These are phyloP conservation scores for Bradynema listronoti DNA, from an alignment of 1,140 invertebrate species.

Conservation along the genomic window DNA sequence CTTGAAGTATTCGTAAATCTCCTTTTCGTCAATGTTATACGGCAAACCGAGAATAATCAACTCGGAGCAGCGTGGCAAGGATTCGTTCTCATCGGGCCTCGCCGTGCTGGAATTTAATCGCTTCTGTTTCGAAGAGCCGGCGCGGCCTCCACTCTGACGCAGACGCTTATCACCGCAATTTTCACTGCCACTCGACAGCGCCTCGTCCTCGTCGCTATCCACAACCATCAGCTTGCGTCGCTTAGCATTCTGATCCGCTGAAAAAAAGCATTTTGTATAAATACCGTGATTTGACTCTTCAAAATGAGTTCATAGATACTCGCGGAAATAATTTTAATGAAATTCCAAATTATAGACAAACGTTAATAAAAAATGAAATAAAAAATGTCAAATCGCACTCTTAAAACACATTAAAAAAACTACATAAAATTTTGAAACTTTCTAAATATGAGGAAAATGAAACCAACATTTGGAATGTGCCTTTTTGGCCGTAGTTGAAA, in stretches of 20 bases:
- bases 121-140: slow-evolving; percentile 8
- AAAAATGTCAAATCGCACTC: too few species aligned
- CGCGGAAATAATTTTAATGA: too few species aligned
- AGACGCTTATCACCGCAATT: slow-evolving; percentile 31
- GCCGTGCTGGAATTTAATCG: slow-evolving; percentile 1
- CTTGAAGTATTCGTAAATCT: slow-evolving; percentile 61
- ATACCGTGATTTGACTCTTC: too few species aligned
- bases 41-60: slow-evolving; percentile 55
- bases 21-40: slow-evolving; percentile 61
- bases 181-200: slow-evolving; percentile 44
- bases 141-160: slow-evolving; percentile 22
- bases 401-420: too few species aligned
- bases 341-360: too few species aligned
- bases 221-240: slow-evolving; percentile 47
- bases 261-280: slow-evolving; percentile 13
- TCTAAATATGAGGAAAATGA: too few species aligned
- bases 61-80: slow-evolving; percentile 28
- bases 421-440: too few species aligned
- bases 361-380: too few species aligned
- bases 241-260: slow-evolving; percentile 53
- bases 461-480: too few species aligned
- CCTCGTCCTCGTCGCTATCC: slow-evolving; percentile 32
- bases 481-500: too few species aligned
- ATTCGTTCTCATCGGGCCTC: background rate
- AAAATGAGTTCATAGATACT: too few species aligned